Evolutionary conservation across 1,140 invertebrate genomes (phyloP).

Genomic region (Ceratina japonica): DNA sequence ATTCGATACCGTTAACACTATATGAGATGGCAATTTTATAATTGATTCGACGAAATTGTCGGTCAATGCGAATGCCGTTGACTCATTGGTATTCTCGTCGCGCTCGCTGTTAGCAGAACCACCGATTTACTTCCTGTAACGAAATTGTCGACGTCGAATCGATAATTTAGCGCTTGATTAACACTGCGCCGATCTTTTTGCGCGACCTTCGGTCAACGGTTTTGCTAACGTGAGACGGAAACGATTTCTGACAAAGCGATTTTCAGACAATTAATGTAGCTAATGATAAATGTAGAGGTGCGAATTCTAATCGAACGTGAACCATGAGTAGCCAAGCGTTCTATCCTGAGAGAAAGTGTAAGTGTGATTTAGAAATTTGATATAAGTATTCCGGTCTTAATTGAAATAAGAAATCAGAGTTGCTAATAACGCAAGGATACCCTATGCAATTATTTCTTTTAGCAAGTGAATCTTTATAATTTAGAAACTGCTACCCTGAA

Average conservation of each 20-base stretch:
- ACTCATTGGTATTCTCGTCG: constrained; percentile 49
- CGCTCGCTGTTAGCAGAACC: constrained; percentile 18
- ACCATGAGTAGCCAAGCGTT: too few species aligned
- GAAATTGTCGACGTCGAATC: constrained; percentile 15
- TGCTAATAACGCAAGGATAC: too few species aligned
- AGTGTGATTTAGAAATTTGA: too few species aligned
- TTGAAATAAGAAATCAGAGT: too few species aligned
- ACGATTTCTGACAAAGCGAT: not conserved
- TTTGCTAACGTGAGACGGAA: not conserved
- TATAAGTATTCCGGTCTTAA: too few species aligned
- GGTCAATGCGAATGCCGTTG: constrained; percentile 25
- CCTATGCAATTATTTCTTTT: too few species aligned
- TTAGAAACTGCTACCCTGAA: too few species aligned
- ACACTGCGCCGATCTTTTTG: not conserved
- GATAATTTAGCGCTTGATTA: constrained; percentile 13
- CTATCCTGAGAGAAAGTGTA: too few species aligned
- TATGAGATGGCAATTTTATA: constrained; percentile 24
- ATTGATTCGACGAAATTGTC: constrained; percentile 7
- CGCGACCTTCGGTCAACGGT: not conserved
- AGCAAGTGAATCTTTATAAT: too few species aligned
- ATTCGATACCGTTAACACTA: constrained; percentile 12
- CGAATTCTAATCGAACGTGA: not conserved
- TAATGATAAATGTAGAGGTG: not conserved
- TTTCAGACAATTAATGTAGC: not conserved
- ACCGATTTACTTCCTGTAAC: constrained; percentile 28